Conservation (phyloP, 2,113 vertebrate genomes). For the Barbus barbus region DNA sequence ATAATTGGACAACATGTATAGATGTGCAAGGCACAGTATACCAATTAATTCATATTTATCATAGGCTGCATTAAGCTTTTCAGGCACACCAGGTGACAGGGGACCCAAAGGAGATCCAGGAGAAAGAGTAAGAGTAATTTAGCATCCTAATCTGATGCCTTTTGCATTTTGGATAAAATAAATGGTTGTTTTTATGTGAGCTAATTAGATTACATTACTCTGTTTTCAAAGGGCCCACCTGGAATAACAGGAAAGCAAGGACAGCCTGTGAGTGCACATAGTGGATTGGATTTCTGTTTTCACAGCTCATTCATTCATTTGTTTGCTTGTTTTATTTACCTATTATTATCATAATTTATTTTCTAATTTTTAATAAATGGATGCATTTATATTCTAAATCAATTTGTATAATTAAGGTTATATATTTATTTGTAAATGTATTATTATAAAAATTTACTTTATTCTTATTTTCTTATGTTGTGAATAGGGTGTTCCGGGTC, state of each 20-base stretch:
- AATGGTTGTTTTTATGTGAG: neutral
- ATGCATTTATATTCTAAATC: neutral
- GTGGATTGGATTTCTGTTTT: neutral
- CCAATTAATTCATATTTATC: constrained; percentile 12
- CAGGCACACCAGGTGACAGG: constrained; percentile 68
- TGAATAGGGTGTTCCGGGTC: constrained; percentile 76
- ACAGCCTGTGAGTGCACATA: constrained; percentile 74
- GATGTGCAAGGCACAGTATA: neutral
- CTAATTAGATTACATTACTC: neutral
- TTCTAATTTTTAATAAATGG: neutral
- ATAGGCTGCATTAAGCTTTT: constrained; percentile 67
- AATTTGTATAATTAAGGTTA: neutral
- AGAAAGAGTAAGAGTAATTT: constrained; percentile 70
- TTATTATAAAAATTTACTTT: neutral
- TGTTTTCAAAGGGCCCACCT: constrained; percentile 73
- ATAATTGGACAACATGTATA: neutral
- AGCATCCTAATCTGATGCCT: too few species aligned
- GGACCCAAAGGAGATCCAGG: constrained; percentile 77
- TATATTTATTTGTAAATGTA: neutral
- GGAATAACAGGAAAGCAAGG: constrained; percentile 75
- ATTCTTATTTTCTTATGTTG: constrained; percentile 22
- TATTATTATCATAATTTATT: neutral
- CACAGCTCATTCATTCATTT: neutral
- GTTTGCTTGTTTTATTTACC: too few species aligned
- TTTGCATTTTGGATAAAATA: too few species aligned